Conservation (phyloP, 2,113 vertebrate genomes). For the Sorex araneus region DNA sequence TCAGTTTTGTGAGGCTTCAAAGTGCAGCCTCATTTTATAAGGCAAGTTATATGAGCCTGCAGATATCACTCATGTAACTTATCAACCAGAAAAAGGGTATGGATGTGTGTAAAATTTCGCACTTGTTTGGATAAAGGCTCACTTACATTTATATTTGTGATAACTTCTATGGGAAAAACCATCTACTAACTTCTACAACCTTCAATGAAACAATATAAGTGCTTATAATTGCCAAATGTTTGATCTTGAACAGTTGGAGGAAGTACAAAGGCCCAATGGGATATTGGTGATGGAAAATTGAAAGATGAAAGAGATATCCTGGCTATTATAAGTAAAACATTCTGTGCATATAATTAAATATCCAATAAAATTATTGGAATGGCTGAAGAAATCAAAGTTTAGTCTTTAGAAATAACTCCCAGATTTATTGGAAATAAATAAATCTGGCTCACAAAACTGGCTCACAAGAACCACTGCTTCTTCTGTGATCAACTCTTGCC, state of each 20-base stretch:
- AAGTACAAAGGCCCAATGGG: background rate
- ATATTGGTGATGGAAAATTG: background rate
- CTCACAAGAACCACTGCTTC: background rate
- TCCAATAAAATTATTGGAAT: background rate
- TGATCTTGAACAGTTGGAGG: conserved; percentile 4
- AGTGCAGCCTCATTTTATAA: conserved; percentile 58
- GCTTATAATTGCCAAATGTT: background rate
- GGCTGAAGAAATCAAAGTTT: background rate
- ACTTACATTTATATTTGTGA: background rate
- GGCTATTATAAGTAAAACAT: conserved; percentile 33
- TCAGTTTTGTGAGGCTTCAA: conserved; percentile 66
- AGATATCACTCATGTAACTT: conserved; percentile 42
- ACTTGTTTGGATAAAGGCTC: background rate
- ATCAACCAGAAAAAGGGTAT: background rate
- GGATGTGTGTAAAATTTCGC: background rate
- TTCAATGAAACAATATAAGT: background rate
- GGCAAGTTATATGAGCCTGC: conserved; percentile 5
- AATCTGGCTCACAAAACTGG: background rate
- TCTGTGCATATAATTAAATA: conserved; percentile 53
- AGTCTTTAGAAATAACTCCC: no score
- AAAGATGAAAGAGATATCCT: conserved; percentile 36
- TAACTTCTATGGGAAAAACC: background rate
- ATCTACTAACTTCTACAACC: background rate
- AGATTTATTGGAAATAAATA: no score
- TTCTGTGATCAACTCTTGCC: background rate